phyloP scores from a whole-genome alignment of 1,140 invertebrate genomes.

The Nilaparvata lugens region DNA sequence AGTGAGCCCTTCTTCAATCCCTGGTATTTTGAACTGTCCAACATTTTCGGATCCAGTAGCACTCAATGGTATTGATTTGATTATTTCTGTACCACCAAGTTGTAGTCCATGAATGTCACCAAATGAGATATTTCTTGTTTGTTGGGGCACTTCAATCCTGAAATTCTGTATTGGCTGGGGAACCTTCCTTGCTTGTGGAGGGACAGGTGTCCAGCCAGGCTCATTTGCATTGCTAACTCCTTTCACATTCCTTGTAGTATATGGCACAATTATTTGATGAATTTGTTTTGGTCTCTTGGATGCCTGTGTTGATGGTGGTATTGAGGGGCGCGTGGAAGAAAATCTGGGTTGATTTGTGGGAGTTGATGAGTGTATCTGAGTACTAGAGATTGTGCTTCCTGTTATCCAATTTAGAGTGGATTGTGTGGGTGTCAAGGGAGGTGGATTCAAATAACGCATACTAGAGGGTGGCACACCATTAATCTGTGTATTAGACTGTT shows the following conservation, averaged over 20 bases:
- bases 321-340: background rate
- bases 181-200: slow-evolving; percentile 38
- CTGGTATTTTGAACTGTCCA: slow-evolving; percentile 6
- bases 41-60: slow-evolving; percentile 29
- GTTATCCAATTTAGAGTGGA: background rate
- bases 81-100: slow-evolving; percentile 1
- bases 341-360: slow-evolving; percentile 3
- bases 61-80: slow-evolving; percentile 10
- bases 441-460: slow-evolving; percentile 7
- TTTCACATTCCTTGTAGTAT: slow-evolving; percentile 44
- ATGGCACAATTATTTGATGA: slow-evolving; percentile 64
- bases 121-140: no score
- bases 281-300: slow-evolving; percentile 17
- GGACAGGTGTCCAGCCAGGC: slow-evolving; percentile 25
- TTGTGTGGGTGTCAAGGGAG: background rate
- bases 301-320: background rate
- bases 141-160: no score
- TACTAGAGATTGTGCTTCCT: background rate
- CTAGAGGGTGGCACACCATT: background rate
- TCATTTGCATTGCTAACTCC: slow-evolving; percentile 38
- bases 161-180: slow-evolving; percentile 22
- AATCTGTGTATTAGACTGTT: slow-evolving; percentile 4
- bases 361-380: background rate
- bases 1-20: background rate
- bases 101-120: slow-evolving; percentile 1